Conservation (phyloP, 2,113 vertebrate species). For the Cryptomyrus ogoouensis region DNA sequence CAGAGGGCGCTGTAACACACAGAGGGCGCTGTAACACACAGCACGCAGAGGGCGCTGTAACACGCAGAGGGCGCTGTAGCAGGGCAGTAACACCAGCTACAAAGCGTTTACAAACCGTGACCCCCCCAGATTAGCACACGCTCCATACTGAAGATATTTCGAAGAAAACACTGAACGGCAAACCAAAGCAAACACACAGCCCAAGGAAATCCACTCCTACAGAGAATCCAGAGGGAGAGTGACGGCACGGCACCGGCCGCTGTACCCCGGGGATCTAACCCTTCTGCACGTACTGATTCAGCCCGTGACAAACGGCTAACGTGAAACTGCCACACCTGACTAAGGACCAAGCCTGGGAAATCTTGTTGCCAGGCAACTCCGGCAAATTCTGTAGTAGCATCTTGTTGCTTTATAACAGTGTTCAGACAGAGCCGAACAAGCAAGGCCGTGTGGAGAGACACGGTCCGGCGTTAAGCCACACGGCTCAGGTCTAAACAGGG, state of each 20-base stretch:
- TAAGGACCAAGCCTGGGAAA: not conserved
- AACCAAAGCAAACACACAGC: not conserved
- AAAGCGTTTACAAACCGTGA: not conserved
- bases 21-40: no score
- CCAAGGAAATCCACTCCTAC: not conserved
- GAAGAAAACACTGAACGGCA: not conserved
- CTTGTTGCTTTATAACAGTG: not conserved
- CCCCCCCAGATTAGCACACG: not conserved
- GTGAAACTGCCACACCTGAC: not conserved
- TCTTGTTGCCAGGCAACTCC: constrained; percentile 9
- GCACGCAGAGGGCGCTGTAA: no score
- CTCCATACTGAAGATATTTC: not conserved
- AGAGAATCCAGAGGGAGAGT: not conserved
- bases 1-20: no score
- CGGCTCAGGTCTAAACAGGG: not conserved
- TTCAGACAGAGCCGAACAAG: not conserved
- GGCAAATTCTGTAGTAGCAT: not conserved
- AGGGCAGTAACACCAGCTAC: not conserved
- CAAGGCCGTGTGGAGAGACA: not conserved
- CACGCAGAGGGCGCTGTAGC: not conserved
- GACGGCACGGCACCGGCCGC: no score
- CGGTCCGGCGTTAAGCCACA: not conserved
- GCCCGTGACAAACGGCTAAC: not conserved
- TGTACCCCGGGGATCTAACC: not conserved
- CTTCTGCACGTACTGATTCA: not conserved